Conservation (phyloP, 2,113 vertebrate genomes). For the Mormyrus iriodes region DNA sequence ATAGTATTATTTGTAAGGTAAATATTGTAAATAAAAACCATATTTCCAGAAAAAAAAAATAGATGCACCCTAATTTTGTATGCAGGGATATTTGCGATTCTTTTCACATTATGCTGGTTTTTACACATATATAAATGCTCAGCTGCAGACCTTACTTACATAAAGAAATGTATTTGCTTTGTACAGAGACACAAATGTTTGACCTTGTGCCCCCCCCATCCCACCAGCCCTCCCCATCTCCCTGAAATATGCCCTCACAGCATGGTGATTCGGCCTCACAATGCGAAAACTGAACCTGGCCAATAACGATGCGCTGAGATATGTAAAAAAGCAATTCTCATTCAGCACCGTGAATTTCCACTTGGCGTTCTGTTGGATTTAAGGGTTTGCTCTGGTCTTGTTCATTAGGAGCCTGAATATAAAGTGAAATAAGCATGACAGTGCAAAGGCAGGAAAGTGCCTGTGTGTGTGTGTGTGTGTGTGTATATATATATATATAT, state of each 20-base stretch:
- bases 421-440: neutral
- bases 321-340: slow-evolving; percentile 10
- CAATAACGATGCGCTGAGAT: neutral
- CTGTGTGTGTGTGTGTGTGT: neutral
- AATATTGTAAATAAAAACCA: neutral
- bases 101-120: neutral
- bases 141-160: neutral
- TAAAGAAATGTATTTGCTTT: neutral
- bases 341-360: neutral
- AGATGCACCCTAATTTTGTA: neutral
- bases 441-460: neutral
- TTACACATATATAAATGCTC: neutral
- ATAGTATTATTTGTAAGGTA: neutral
- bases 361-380: neutral
- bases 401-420: neutral
- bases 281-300: neutral
- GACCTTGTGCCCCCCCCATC: neutral
- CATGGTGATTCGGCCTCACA: neutral
- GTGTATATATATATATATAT: too few relatives aligned
- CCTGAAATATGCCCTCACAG: neutral
- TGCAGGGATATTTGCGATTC: neutral
- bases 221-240: neutral
- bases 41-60: neutral
- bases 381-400: neutral
- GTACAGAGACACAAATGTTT: neutral